Conservation (phyloP, 2,888 invertebrate genomes). For the Drosophila koepferae region DNA sequence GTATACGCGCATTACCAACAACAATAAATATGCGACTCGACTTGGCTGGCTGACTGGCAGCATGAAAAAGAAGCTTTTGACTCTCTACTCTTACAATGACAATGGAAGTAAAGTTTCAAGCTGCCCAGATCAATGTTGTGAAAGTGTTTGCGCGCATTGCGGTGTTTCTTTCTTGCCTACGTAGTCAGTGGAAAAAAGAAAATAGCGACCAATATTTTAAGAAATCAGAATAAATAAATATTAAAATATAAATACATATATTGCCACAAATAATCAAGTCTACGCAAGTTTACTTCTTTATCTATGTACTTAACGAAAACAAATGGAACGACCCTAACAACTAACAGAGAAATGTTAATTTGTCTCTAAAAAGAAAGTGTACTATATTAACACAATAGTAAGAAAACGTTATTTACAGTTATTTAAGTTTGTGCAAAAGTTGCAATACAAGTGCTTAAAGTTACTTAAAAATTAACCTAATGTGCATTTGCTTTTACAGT, state of each 20-base stretch:
- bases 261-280: background rate
- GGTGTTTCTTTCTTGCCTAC: slow-evolving; percentile 23
- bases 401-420: slow-evolving; percentile 13
- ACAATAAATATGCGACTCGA: slow-evolving; percentile 26
- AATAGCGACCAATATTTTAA: slow-evolving; percentile 36
- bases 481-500: background rate
- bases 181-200: slow-evolving; percentile 42
- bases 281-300: background rate
- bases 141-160: slow-evolving; percentile 57
- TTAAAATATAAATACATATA: background rate
- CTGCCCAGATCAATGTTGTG: slow-evolving; percentile 56
- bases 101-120: slow-evolving; percentile 48
- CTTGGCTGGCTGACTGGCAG: slow-evolving; percentile 14
- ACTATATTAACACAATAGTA: slow-evolving; percentile 24
- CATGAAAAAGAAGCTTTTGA: slow-evolving; percentile 33
- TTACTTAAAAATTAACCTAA: background rate
- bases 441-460: background rate
- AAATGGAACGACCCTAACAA: slow-evolving; percentile 25
- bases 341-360: slow-evolving; percentile 43
- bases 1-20: background rate
- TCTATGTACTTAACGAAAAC: background rate
- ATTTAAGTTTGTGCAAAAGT: slow-evolving; percentile 1
- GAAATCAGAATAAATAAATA: slow-evolving; percentile 8
- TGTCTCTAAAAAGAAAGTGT: slow-evolving; percentile 55
- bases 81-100: slow-evolving; percentile 47